Conservation (phyloP, 2,113 vertebrate genomes). For the Syngnathus typhle region DNA sequence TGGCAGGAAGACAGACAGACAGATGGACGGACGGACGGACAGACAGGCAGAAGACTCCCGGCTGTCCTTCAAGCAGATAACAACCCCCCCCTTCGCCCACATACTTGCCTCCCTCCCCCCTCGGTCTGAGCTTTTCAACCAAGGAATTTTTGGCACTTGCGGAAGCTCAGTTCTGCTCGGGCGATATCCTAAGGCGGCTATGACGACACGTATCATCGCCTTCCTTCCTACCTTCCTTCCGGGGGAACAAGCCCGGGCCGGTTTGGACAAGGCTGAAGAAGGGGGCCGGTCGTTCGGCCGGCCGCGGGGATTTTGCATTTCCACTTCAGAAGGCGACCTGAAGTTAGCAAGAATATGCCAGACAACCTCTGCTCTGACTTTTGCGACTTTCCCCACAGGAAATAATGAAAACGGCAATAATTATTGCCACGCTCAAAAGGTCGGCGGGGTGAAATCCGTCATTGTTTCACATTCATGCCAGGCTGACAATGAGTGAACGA, state of each 20-base stretch:
- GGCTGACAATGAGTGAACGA: too few relatives aligned
- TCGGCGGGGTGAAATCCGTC: too few relatives aligned
- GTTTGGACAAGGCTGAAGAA: conserved; percentile 11
- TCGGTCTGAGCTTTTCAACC: conserved; percentile 8
- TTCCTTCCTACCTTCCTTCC: conserved; percentile 26
- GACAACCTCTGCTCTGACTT: too few relatives aligned
- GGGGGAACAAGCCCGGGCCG: conserved; percentile 62
- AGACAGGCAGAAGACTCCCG: background rate
- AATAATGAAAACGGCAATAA: too few relatives aligned
- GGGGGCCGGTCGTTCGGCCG: conserved; percentile 2
- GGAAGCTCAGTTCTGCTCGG: conserved; percentile 50
- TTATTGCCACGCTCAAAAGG: too few relatives aligned
- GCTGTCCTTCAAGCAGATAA: conserved; percentile 3
- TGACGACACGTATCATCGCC: conserved; percentile 61
- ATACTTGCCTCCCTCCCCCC: background rate
- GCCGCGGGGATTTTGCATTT: too few relatives aligned
- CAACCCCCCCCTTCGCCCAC: background rate
- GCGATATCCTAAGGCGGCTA: conserved; percentile 60
- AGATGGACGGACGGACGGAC: background rate
- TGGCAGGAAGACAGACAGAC: background rate
- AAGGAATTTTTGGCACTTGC: conserved; percentile 33
- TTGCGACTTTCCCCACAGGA: too few relatives aligned
- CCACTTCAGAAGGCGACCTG: background rate
- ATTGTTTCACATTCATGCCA: too few relatives aligned
- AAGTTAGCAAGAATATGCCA: background rate